Evolutionary conservation across 2,797 vertebrate genomes (phyloP).

Genomic region (Streptopelia turtur): DNA sequence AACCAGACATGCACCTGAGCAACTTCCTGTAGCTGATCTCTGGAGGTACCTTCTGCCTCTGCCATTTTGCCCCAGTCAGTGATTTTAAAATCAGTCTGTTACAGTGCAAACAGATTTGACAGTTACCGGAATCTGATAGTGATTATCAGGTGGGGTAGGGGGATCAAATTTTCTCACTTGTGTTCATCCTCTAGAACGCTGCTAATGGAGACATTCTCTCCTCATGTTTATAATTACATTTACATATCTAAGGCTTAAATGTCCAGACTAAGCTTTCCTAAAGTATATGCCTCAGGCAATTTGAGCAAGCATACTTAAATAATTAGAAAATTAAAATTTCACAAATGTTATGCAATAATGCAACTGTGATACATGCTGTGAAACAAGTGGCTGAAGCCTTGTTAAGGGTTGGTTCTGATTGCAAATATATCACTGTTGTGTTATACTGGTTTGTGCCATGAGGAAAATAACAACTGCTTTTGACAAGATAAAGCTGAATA

Average conservation of each 20-base stretch:
- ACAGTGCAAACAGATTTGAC: background rate
- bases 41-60: background rate
- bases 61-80: background rate
- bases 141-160: background rate
- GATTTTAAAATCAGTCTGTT: background rate
- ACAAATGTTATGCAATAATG: background rate
- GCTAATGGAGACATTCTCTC: background rate
- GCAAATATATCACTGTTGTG: background rate
- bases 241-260: background rate
- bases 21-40: background rate
- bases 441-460: background rate
- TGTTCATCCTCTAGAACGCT: background rate
- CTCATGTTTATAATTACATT: constrained; percentile 1
- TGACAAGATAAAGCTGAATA: background rate
- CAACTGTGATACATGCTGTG: background rate
- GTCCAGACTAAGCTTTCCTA: background rate
- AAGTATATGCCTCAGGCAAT: background rate
- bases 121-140: background rate
- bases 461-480: background rate
- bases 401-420: background rate
- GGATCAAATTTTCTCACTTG: background rate
- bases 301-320: background rate
- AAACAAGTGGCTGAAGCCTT: background rate
- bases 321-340: background rate
- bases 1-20: background rate